Base-by-base conservation (phyloP, 2,797 vertebrate species). In the Lutjanus campechanus region DNA sequence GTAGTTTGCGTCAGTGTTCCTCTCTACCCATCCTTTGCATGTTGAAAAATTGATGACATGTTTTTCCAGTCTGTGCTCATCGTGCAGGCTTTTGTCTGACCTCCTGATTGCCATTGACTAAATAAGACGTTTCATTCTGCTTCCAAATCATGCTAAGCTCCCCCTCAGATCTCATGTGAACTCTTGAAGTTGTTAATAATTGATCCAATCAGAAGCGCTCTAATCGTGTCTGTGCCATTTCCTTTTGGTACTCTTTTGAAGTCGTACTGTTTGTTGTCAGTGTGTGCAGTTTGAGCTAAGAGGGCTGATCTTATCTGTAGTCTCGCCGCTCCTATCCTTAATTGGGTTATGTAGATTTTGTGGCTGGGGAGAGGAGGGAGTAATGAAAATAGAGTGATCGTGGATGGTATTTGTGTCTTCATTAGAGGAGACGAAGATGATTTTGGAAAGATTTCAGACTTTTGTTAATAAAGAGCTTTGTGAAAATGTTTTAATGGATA, bases 201-300 rank as follows among this genome's bases (percentile, higher is more conserved):
- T 85, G 43, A 90, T 87, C 67, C 2, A 40, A 84, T 74, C 81
- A 43, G 22, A 76, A 56, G 0, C n/a, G 6, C 59, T 63, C 67
- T 73, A 54, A 62, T 75, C 47, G 1, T 29, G 61, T 65, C 63
- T 73, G 68, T 70, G 55, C 44, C 3, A 0, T 19, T 63, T 64
- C 47, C 36, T 53, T 65, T 60, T 43, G 29, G 41, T 64, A 13
- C 25, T 82, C 63, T 74, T 93, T 94, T 93, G 88, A 94, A 89
- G 84, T 79, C 7, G 12, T 49, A 16, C 56, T 76, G 81, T 83
- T 87, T 88, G 73, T 79, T 73, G 58, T 86, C 69, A 66, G 67
- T 55, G 59, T 77, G 51, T 79, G 85, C 63, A 73, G 77, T 81
- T 73, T 46, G 64, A 70, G 69, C 64, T 64, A 64, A 63, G 61